Conservation (phyloP, 2,888 invertebrate species). For the Hirtodrosophila alboralis region DNA sequence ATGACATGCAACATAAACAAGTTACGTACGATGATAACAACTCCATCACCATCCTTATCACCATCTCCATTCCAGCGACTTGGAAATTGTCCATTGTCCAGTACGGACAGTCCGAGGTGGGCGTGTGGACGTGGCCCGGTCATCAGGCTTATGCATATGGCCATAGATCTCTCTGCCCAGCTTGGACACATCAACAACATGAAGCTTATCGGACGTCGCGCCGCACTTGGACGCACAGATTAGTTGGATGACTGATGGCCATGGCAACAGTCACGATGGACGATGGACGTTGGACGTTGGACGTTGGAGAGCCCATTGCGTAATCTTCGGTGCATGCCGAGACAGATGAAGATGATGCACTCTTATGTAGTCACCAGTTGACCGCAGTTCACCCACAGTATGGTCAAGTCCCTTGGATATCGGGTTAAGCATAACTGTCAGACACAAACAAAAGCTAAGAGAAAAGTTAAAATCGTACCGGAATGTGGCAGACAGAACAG, state of each 20-base stretch:
- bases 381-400: neutral
- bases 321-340: neutral
- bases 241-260: conserved; percentile 53
- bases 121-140: conserved; percentile 7
- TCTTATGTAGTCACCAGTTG: conserved; percentile 5
- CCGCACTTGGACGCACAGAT: conserved; percentile 42
- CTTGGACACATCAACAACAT: conserved; percentile 47
- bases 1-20: conserved; percentile 76
- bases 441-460: conserved; percentile 11
- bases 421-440: neutral
- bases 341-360: conserved; percentile 1
- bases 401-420: no score
- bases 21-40: conserved; percentile 46
- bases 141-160: conserved; percentile 36
- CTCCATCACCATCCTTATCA: neutral
- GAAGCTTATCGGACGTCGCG: conserved; percentile 46
- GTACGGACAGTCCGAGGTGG: neutral
- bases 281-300: no score
- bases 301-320: neutral
- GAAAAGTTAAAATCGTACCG: conserved; percentile 23
- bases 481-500: conserved; percentile 4
- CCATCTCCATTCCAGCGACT: neutral
- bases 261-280: conserved; percentile 24
- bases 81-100: conserved; percentile 4
- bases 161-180: conserved; percentile 30